These are phyloP conservation scores for Raja brachyura DNA, from an alignment of 2,113 vertebrate species.

Conservation along the genomic window DNA sequence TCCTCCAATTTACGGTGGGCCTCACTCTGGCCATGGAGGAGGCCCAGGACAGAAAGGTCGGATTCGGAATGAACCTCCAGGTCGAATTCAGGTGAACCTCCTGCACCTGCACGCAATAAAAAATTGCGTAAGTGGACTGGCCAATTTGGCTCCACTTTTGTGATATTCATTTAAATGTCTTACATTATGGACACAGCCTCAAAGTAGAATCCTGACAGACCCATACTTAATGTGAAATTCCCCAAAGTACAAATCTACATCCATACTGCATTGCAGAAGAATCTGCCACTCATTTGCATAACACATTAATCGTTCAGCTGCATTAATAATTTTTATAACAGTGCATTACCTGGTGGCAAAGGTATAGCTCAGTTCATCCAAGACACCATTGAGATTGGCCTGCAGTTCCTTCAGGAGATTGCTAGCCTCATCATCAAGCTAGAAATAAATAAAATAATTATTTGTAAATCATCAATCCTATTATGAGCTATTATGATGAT, in stretches of 20 bases:
- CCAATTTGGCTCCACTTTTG: not conserved
- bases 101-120: too few relatives aligned
- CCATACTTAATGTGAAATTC: not conserved
- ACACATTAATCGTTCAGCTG: not conserved
- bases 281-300: not conserved
- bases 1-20: too few relatives aligned
- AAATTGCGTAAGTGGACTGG: too few relatives aligned
- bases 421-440: constrained; percentile 92
- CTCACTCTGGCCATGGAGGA: too few relatives aligned
- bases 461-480: not conserved
- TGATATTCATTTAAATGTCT: not conserved
- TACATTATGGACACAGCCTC: not conserved
- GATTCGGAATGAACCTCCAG: too few relatives aligned
- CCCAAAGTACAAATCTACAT: not conserved
- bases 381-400: constrained; percentile 76
- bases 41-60: too few relatives aligned
- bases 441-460: constrained; percentile 47
- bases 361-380: constrained; percentile 81
- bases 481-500: not conserved
- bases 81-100: too few relatives aligned
- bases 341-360: constrained; percentile 78
- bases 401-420: constrained; percentile 86
- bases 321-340: not conserved
- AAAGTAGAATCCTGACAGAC: not conserved
- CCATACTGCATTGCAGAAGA: not conserved